phyloP scores from a whole-genome alignment of 2,888 invertebrate species.

The Drosophila mayaguana region DNA sequence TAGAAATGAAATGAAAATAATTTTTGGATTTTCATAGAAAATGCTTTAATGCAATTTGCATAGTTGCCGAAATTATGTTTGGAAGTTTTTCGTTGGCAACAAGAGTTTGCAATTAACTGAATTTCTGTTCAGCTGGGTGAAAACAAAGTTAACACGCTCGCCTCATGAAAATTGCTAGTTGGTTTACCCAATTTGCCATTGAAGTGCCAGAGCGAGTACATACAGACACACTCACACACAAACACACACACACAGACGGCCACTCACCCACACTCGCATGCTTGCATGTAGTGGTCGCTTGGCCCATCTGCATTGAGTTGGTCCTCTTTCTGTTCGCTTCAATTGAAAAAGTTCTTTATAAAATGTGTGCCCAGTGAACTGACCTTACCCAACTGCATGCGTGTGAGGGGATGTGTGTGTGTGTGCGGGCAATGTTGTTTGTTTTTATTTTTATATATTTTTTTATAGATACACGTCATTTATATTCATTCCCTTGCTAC shows the following conservation, averaged over 20 bases:
- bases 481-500: slow-evolving; percentile 64
- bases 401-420: background rate
- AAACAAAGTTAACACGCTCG: slow-evolving; percentile 34
- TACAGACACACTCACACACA: slow-evolving; percentile 1
- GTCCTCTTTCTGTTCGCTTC: slow-evolving; percentile 16
- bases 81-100: slow-evolving; percentile 6
- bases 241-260: background rate
- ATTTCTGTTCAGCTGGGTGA: slow-evolving; percentile 6
- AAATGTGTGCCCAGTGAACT: slow-evolving; percentile 40
- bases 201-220: slow-evolving; percentile 8
- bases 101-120: slow-evolving; percentile 21
- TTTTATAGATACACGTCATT: slow-evolving; percentile 41
- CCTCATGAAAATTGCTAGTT: slow-evolving; percentile 40
- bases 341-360: slow-evolving; percentile 35
- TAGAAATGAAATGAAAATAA: background rate
- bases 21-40: background rate
- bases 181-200: slow-evolving; percentile 34
- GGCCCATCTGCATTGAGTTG: slow-evolving; percentile 23
- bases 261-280: background rate
- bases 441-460: background rate
- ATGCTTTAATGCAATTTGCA: slow-evolving; percentile 4
- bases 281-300: background rate
- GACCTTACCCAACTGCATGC: slow-evolving; percentile 52
- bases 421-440: slow-evolving; percentile 4
- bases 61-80: background rate